Percentiles rank a stretch among this genome's conserved stretches.
Evolutionary conservation across 2,797 vertebrate species (phyloP).

Genomic region (Falco novaeseelandiae): DNA sequence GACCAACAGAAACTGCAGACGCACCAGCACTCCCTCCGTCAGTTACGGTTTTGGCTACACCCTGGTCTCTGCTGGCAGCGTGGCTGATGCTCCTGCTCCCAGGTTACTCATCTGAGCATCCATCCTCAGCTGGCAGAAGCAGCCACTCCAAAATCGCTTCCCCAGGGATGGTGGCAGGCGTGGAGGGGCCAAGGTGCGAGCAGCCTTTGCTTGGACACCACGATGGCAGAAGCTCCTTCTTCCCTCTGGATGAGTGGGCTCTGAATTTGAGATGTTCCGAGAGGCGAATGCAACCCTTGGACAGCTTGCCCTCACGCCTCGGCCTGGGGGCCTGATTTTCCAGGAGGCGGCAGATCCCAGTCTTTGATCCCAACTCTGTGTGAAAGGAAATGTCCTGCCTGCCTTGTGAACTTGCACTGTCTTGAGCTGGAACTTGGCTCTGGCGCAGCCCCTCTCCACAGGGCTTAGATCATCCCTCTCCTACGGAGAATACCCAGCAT

Average conservation of each 20-base stretch:
- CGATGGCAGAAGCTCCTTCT: background rate
- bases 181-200: rapidly evolving
- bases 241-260: background rate
- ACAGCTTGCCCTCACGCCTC: rapidly evolving
- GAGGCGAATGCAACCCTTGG: background rate
- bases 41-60: rapidly evolving
- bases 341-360: background rate
- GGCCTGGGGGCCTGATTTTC: rapidly evolving
- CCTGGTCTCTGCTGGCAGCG: background rate
- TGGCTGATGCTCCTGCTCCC: background rate
- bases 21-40: background rate
- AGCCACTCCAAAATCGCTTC: rapidly evolving
- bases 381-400: background rate
- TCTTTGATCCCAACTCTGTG: background rate
- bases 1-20: background rate
- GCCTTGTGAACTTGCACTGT: background rate
- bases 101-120: background rate
- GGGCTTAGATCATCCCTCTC: background rate
- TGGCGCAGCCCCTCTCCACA: rapidly evolving
- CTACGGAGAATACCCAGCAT: background rate
- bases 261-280: background rate
- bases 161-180: rapidly evolving
- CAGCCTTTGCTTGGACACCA: background rate
- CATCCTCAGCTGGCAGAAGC: rapidly evolving
- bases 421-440: background rate